phyloP scores from a whole-genome alignment of 2,113 vertebrate genomes.

The Stegastes partitus region DNA sequence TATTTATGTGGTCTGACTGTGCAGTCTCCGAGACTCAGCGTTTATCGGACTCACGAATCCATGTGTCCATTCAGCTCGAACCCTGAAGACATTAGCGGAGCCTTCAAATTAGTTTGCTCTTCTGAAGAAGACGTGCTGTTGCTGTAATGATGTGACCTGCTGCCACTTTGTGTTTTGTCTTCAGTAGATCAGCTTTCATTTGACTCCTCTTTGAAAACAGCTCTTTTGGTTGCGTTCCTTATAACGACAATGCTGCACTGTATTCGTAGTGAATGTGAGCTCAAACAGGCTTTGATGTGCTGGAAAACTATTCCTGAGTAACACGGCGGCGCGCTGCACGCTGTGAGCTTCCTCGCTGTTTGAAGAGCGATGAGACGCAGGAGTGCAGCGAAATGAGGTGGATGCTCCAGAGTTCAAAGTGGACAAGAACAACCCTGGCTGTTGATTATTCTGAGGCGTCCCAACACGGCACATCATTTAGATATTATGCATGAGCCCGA shows the following conservation, averaged over 20 bases:
- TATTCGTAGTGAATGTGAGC: slow-evolving; percentile 65
- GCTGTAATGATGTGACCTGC: slow-evolving; percentile 51
- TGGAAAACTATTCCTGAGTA: slow-evolving; percentile 51
- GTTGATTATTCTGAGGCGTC: slow-evolving; percentile 35
- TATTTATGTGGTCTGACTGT: slow-evolving; percentile 47
- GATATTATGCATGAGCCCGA: slow-evolving; percentile 63
- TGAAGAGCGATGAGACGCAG: slow-evolving; percentile 43
- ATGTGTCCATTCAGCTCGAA: slow-evolving; percentile 36
- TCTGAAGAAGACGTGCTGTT: slow-evolving; percentile 53
- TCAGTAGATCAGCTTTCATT: slow-evolving; percentile 64
- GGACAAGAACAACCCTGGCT: slow-evolving; percentile 7
- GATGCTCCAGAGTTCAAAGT: slow-evolving; percentile 38
- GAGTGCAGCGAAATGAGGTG: slow-evolving; percentile 8
- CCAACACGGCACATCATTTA: slow-evolving; percentile 27
- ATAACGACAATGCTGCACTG: slow-evolving; percentile 57
- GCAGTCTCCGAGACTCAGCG: slow-evolving; percentile 40
- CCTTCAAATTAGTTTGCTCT: slow-evolving; percentile 24
- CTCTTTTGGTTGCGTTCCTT: slow-evolving; percentile 53
- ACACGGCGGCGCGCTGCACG: slow-evolving; percentile 34
- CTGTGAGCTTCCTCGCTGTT: slow-evolving; percentile 46
- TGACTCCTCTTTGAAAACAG: slow-evolving; percentile 58
- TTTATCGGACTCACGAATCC: slow-evolving; percentile 48
- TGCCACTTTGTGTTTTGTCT: slow-evolving; percentile 55
- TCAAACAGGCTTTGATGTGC: slow-evolving; percentile 69
- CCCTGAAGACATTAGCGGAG: slow-evolving; percentile 38